These are phyloP conservation scores for Lamellibrachia columna DNA, from an alignment of 2,888 invertebrate species.

Conservation along the genomic window DNA sequence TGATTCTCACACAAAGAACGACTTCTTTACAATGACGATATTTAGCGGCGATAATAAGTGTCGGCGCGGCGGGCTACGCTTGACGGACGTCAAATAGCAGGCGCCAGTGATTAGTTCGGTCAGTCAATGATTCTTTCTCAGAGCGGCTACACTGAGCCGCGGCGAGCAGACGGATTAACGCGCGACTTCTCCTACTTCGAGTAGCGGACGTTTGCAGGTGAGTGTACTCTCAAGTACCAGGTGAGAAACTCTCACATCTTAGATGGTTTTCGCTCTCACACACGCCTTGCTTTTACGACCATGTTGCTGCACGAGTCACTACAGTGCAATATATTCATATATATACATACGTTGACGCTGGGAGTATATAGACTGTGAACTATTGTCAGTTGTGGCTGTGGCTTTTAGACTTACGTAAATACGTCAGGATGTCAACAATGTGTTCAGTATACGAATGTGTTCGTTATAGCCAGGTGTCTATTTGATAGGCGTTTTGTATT, in stretches of 20 bases:
- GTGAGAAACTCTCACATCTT: neutral
- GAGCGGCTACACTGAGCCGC: neutral
- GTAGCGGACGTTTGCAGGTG: neutral
- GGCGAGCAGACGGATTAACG: neutral
- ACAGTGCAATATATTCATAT: neutral
- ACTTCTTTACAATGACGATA: neutral
- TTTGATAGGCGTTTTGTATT: too few species aligned
- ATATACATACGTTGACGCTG: neutral
- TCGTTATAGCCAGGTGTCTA: too few species aligned
- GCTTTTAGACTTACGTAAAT: neutral
- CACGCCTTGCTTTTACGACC: neutral
- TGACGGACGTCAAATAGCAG: neutral
- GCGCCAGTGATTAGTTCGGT: neutral
- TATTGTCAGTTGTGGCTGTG: neutral
- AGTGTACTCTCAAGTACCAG: neutral
- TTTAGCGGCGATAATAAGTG: neutral
- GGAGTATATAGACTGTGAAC: neutral
- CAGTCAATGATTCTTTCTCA: conserved; percentile 9
- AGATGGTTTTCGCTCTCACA: neutral
- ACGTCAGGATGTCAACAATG: neutral
- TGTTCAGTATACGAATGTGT: neutral
- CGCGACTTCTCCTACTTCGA: neutral
- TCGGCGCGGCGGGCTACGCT: neutral
- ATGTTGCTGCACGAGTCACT: neutral
- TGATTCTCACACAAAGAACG: neutral